Evolutionary conservation across 2,797 vertebrate species (phyloP), one percentile per base, ranked within the genome.

Genomic region (Oreochromis grahami): DNA sequence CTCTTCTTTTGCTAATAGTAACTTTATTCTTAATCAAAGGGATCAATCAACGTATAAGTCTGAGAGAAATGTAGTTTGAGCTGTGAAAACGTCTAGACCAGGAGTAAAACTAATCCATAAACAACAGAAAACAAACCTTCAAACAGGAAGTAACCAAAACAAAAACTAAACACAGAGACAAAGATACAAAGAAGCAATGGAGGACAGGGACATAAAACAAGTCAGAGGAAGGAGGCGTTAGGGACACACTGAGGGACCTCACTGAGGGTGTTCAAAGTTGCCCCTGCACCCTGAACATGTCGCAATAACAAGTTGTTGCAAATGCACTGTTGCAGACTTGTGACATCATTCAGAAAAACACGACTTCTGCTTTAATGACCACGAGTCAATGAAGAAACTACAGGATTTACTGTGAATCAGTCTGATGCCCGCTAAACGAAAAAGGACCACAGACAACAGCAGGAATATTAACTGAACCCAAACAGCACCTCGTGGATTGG

Each of bases 401-500:
- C 10, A 65, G 0, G 8, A 32, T 76, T 52, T 3, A 29, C 6
- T 36, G 13, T 36, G 21, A 56, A 32, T 53, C 34, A 53, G 53
- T 55, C 53, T 77, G 29, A 48, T 79, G 91, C 86, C 8, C 7
- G 19, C 72, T 56, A 13, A 17, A 15, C 63, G 8, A 80, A 78
- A 78, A 83, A 77, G n/a, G 24, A 52, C 53, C 45, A 70, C 9
- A 68, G 26, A 29, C 14, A 81, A 17, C 8, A 65, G 52, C 0
- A 53, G 5, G 56, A 90, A 87, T 3, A 45, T 0, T 7, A 55
- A 80, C 32, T 60, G 3, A 86, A 76, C 29, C 34, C 32, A 79
- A 56, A 83, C 52, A 12, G 17, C 92, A 96, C 96, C 95, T 96
- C 93, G 21, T 96, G 94, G 78, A 97, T 95, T 0, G 95, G 94